These are phyloP conservation scores for Cercopithecus petaurista DNA, from an alignment of 2,797 vertebrate genomes.

Conservation along the genomic window DNA sequence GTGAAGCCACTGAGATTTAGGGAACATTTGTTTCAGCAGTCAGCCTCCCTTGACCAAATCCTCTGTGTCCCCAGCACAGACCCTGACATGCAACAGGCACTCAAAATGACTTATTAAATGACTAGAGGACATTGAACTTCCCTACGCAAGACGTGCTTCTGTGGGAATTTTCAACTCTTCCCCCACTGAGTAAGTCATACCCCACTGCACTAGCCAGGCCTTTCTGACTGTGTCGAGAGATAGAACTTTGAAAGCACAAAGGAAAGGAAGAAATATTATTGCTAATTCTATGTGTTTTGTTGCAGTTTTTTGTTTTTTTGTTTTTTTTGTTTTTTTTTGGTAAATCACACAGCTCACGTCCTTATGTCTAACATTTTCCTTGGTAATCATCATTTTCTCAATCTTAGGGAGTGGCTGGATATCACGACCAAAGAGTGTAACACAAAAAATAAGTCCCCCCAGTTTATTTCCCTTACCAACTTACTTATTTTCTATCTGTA, in stretches of 20 bases:
- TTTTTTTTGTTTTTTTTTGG: no score
- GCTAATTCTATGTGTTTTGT: no score
- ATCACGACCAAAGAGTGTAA: not conserved
- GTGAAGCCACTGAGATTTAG: not conserved
- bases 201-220: not conserved
- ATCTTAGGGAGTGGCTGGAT: accelerated
- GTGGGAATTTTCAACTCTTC: not conserved
- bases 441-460: accelerated
- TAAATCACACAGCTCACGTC: not conserved
- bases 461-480: not conserved
- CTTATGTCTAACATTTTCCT: not conserved
- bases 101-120: not conserved
- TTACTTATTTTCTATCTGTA: not conserved
- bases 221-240: not conserved
- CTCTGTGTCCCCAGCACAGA: not conserved
- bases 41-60: not conserved
- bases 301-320: not conserved
- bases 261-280: not conserved
- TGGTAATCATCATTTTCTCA: not conserved
- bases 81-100: no score
- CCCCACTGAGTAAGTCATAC: no score
- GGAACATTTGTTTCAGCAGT: no score
- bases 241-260: not conserved
- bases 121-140: no score
- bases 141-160: not conserved